Conservation (phyloP, 2,888 invertebrate species). For the Syritta pipiens region DNA sequence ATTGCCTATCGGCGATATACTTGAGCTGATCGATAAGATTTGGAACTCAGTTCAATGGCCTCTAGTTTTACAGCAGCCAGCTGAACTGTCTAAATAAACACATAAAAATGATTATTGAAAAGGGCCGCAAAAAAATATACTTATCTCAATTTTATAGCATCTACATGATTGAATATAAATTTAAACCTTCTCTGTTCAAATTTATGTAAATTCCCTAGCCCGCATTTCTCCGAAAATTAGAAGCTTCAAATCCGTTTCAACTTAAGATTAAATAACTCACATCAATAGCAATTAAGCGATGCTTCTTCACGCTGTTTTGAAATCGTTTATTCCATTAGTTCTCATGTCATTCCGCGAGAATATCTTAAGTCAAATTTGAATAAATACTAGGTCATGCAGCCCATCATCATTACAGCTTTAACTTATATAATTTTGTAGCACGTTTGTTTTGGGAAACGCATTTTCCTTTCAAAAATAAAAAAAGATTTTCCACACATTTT, state of each 20-base stretch:
- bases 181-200: too few relatives aligned
- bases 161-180: too few relatives aligned
- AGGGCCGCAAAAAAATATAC: too few relatives aligned
- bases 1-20: too few relatives aligned
- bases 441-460: slow-evolving; percentile 6
- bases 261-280: slow-evolving; percentile 8
- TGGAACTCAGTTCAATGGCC: too few relatives aligned
- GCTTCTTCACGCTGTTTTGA: slow-evolving; percentile 10
- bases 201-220: too few relatives aligned
- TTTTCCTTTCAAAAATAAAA: too few relatives aligned
- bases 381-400: slow-evolving; percentile 5
- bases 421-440: slow-evolving; percentile 9
- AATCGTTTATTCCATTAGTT: slow-evolving; percentile 1
- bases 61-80: too few relatives aligned
- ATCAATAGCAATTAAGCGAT: slow-evolving; percentile 8
- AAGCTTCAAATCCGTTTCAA: slow-evolving; percentile 2
- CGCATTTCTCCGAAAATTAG: slow-evolving; percentile 1
- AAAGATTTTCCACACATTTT: slow-evolving; percentile 7
- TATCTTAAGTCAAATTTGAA: slow-evolving; percentile 6
- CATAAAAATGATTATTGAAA: too few relatives aligned
- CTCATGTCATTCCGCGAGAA: slow-evolving; percentile 5
- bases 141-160: too few relatives aligned
- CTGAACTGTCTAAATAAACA: too few relatives aligned
- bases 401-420: not conserved
- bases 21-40: too few relatives aligned